Evolutionary conservation across 2,797 vertebrate genomes (phyloP), one percentile per base, ranked within the genome.

Genomic region (Liparis tanakae): DNA sequence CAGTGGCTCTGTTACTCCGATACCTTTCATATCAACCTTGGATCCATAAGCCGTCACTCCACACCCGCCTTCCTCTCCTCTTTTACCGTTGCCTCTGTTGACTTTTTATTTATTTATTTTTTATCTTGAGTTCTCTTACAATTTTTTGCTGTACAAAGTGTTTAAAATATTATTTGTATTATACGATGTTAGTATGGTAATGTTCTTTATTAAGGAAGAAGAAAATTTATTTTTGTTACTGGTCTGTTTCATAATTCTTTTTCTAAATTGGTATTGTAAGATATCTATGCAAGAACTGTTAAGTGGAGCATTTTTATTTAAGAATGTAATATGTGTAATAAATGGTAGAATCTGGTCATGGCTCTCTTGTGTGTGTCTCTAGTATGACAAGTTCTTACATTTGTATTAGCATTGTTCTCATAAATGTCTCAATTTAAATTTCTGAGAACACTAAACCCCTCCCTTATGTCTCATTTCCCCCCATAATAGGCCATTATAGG

Each of bases 191-290:
- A 96, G 96, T 98, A 97, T 94, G 95, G 96, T 96, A 96, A 97
- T 96, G 97, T 97, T 98, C 96, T 98, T 97, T 98, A 98, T 98
- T 98, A 97, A 97, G 96, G 96, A 97, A 97, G 96, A 97, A 96
- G 95, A 93, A 97, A 92, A 97, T 98, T 98, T 99, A 98, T 99
- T 99, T 98, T 99, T 98, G 97, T 98, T 98, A 99, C 97, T 95
- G 96, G 96, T 98, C 97, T 97, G 96, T 99, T 98, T 98, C 96
- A 97, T 98, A 98, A 98, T 98, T 98, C 96, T 98, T 98, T 51
- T 98, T 98, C 96, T 97, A 98, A 98, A 98, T 98, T 97, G 96
- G 97, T 99, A 98, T 98, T 99, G 98, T 98, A 99, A 98, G 96
- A 98, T 99, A 98, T 98, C 98, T 99, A 99, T 99, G 98, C 97